Percentiles rank a stretch among this genome's conserved stretches.
Evolutionary conservation across 2,113 vertebrate species (phyloP).

Genomic region (Cepphus grylle): DNA sequence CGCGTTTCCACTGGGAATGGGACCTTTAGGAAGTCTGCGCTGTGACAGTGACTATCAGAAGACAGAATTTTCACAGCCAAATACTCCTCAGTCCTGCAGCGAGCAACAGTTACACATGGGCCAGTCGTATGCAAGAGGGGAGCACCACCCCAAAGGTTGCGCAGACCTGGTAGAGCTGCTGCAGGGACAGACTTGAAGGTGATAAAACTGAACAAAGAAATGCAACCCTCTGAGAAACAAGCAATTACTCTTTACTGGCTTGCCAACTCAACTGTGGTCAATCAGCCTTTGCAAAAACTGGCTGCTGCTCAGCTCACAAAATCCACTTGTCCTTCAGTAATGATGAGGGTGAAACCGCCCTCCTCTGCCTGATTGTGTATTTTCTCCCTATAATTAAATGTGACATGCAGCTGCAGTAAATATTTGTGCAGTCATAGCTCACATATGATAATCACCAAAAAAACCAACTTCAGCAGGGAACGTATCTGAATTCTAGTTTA

Average conservation of each 20-base stretch:
- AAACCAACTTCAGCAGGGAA: neutral
- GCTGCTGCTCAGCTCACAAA: neutral
- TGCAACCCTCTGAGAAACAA: neutral
- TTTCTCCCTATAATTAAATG: neutral
- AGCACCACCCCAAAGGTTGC: neutral
- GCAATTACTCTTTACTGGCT: neutral
- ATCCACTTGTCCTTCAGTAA: neutral
- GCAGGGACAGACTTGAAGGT: neutral
- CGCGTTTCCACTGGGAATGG: fast-evolving
- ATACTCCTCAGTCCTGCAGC: neutral
- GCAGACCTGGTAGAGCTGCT: neutral
- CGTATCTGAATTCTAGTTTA: neutral
- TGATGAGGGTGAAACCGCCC: neutral
- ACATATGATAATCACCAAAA: neutral
- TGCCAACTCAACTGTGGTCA: neutral
- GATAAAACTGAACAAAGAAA: neutral
- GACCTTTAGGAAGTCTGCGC: neutral
- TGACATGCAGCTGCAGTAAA: neutral
- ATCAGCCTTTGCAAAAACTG: neutral
- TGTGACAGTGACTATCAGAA: neutral
- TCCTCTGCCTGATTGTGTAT: neutral
- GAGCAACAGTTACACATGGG: neutral
- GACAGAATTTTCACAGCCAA: neutral
- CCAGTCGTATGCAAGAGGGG: fast-evolving
- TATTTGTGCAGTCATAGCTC: neutral